Conservation (phyloP, 2,888 invertebrate species). For the Pegoplata infirma region DNA sequence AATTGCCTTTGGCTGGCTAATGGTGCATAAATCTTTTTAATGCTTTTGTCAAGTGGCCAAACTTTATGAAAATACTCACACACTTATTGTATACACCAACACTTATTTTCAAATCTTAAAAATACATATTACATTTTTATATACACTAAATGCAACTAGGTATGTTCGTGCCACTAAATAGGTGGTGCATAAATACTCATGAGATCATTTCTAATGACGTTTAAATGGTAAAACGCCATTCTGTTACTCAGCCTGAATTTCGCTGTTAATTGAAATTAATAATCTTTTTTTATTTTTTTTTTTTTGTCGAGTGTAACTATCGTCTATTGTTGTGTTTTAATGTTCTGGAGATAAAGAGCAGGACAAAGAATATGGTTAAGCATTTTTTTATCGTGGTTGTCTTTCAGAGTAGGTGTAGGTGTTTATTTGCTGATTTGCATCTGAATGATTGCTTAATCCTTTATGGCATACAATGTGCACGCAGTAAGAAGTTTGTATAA, state of each 20-base stretch:
- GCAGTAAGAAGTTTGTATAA: no score
- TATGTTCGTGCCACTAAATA: not conserved
- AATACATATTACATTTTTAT: no score
- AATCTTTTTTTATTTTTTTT: not conserved
- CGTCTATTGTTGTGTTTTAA: not conserved
- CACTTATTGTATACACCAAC: not conserved
- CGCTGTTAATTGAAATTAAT: not conserved
- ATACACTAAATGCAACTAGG: no score
- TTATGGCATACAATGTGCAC: not conserved
- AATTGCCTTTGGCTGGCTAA: constrained; percentile 66
- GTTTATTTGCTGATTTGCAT: not conserved
- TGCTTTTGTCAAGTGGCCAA: constrained; percentile 74
- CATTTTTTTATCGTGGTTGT: no score
- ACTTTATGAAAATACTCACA: not conserved
- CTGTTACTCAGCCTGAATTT: not conserved
- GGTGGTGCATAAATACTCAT: not conserved
- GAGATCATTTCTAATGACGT: not conserved
- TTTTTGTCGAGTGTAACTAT: no score
- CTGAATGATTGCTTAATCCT: not conserved
- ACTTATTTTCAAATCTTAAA: not conserved
- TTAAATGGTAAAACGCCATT: not conserved
- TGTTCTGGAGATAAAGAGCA: not conserved
- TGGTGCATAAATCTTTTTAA: constrained; percentile 75
- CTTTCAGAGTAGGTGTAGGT: not conserved
- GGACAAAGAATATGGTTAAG: not conserved